Percentiles rank a stretch among this genome's conserved stretches.
These are phyloP conservation scores for Plusia festucae DNA, from an alignment of 2,888 invertebrate genomes.

Conservation along the genomic window DNA sequence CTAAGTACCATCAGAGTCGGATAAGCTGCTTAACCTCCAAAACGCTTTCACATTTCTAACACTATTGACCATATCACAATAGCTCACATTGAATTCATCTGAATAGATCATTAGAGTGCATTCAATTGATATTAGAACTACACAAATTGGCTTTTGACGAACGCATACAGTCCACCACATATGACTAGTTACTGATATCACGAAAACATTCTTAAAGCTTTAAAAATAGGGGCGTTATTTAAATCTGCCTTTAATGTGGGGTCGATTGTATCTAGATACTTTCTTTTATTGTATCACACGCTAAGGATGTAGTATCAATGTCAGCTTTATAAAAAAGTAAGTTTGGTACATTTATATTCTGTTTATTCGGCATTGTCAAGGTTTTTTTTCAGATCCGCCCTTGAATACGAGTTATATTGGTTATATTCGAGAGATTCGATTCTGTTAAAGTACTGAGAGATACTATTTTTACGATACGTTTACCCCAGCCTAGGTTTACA, in stretches of 20 bases:
- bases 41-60: not conserved
- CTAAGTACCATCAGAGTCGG: not conserved
- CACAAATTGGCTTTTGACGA: not conserved
- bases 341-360: not conserved
- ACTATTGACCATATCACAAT: not conserved
- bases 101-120: not conserved
- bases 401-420: not conserved
- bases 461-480: too few species aligned
- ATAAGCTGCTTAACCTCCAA: not conserved
- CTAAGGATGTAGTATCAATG: slow-evolving; percentile 2
- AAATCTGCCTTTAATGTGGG: not conserved
- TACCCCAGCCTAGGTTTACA: too few species aligned
- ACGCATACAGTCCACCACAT: not conserved
- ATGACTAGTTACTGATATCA: not conserved
- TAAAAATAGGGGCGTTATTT: not conserved
- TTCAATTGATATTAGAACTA: not conserved
- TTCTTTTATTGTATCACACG: not conserved
- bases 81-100: not conserved
- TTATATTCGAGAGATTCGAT: too few species aligned
- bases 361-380: not conserved
- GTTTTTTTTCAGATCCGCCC: not conserved
- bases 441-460: too few species aligned
- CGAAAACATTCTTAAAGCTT: not conserved
- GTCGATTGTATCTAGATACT: not conserved
- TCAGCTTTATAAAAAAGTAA: not conserved